phyloP scores from a whole-genome alignment of 2,113 vertebrate species.

The Hystrix cristata region DNA sequence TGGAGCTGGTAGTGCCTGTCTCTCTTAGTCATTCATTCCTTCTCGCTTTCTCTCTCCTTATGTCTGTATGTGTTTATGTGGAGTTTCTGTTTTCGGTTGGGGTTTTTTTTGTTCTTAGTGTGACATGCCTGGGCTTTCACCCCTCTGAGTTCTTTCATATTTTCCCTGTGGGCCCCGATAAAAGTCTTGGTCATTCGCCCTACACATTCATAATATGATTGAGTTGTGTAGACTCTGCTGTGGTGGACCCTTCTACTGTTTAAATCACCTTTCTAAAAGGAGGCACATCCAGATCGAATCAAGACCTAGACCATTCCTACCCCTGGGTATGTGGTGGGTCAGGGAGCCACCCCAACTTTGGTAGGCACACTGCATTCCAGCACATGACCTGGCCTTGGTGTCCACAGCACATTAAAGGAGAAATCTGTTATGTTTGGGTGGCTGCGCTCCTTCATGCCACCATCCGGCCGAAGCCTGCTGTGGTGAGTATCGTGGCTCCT shows the following conservation, averaged over 20 bases:
- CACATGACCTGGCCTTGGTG: not conserved
- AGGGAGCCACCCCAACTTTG: not conserved
- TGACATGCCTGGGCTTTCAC: not conserved
- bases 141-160: not conserved
- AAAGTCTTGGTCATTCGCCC: not conserved
- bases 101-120: not conserved
- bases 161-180: not conserved
- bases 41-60: not conserved
- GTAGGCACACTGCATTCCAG: constrained; percentile 41
- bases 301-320: not conserved
- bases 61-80: not conserved
- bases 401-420: constrained; percentile 10
- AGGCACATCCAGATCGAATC: not conserved
- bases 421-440: constrained; percentile 54
- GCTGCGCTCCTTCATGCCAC: constrained; percentile 1
- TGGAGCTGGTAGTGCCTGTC: not conserved
- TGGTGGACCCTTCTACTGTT: constrained; percentile 1
- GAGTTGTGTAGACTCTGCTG: not conserved
- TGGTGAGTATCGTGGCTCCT: constrained; percentile 66
- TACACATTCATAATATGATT: not conserved
- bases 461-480: not conserved
- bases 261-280: constrained; percentile 30
- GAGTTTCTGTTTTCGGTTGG: not conserved
- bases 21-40: not conserved
- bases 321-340: not conserved